Evolutionary conservation across 2,888 invertebrate species (phyloP).

Genomic region (Lasioglossum leucozonium): DNA sequence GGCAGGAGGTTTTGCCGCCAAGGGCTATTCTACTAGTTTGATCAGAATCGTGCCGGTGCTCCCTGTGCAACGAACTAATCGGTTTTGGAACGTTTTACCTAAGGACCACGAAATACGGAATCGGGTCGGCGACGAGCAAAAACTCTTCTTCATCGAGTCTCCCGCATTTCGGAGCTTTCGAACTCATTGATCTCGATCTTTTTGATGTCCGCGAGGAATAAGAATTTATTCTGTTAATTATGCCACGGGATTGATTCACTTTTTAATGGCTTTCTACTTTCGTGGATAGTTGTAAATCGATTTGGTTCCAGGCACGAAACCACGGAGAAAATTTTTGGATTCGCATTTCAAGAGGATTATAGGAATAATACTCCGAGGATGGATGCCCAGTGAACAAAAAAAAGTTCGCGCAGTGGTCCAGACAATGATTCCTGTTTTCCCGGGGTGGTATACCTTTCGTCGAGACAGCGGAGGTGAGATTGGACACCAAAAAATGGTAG

Average conservation of each 20-base stretch:
- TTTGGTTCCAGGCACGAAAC: too few relatives aligned
- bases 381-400: background rate
- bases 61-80: background rate
- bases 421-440: conserved; percentile 23
- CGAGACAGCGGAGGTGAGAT: conserved; percentile 29
- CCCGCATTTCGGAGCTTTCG: background rate
- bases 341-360: background rate
- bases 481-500: conserved; percentile 31
- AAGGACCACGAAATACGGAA: background rate
- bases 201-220: background rate
- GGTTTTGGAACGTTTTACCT: background rate
- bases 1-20: background rate
- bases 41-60: background rate
- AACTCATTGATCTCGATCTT: background rate
- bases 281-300: too few relatives aligned
- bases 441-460: background rate
- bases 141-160: background rate
- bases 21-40: background rate
- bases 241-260: too few relatives aligned
- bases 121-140: background rate
- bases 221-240: too few relatives aligned
- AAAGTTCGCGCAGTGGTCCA: conserved; percentile 9
- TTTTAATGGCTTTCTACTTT: too few relatives aligned
- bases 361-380: too few relatives aligned
- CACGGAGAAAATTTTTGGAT: background rate